Conservation (phyloP, 2,888 invertebrate species). For the Alentia gelatinosa region DNA sequence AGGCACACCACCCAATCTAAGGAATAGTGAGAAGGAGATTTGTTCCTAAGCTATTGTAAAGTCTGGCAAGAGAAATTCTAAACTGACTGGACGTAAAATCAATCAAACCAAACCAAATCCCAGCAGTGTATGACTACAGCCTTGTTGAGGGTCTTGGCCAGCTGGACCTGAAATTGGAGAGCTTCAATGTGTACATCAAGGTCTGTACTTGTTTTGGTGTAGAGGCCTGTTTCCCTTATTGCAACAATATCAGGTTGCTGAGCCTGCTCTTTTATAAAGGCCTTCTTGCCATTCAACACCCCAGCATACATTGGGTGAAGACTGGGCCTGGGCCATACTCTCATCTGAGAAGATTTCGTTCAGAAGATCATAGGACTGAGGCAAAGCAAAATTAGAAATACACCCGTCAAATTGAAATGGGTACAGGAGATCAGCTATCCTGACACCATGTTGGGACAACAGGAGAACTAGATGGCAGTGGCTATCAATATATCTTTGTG, state of each 20-base stretch:
- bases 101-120: too few relatives aligned
- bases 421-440: not conserved
- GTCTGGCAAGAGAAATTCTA: too few relatives aligned
- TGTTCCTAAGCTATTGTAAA: too few relatives aligned
- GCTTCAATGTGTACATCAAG: not conserved
- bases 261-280: not conserved
- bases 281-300: not conserved
- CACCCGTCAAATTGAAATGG: not conserved
- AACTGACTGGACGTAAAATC: too few relatives aligned
- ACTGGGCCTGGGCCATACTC: not conserved
- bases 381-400: not conserved
- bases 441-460: not conserved
- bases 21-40: too few relatives aligned
- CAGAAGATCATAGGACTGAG: not conserved
- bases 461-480: not conserved
- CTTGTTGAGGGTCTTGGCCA: not conserved
- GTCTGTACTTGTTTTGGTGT: not conserved
- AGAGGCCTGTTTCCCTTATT: not conserved
- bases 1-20: too few relatives aligned
- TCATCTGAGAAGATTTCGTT: not conserved
- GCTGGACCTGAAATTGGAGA: not conserved
- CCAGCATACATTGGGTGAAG: not conserved
- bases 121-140: not conserved
- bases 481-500: not conserved
- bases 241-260: not conserved